Conservation (phyloP, 2,888 invertebrate species). For the Orchesellides sinensis region DNA sequence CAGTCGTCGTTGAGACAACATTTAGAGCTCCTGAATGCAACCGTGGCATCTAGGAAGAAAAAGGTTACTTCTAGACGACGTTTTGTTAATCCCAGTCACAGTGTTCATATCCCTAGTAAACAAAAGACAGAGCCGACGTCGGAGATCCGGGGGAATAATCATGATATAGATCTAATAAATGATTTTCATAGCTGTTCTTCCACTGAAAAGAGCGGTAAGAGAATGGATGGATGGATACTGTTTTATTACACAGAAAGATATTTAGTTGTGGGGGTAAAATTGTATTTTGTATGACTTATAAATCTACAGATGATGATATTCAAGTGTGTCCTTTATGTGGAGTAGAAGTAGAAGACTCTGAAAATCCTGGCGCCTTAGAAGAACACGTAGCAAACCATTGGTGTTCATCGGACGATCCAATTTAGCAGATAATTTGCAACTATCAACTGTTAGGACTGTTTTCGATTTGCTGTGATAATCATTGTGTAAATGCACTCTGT, state of each 20-base stretch:
- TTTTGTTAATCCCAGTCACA: slow-evolving; percentile 45
- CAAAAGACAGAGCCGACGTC: slow-evolving; percentile 49
- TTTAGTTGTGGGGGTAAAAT: no score
- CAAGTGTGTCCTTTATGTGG: slow-evolving; percentile 74
- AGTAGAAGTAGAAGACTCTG: slow-evolving; percentile 72
- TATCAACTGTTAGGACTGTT: slow-evolving; percentile 44
- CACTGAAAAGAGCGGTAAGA: slow-evolving; percentile 66
- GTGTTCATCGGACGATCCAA: slow-evolving; percentile 68
- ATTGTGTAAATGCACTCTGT: slow-evolving; percentile 57
- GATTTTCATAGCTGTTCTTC: slow-evolving; percentile 69
- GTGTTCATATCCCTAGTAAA: slow-evolving; percentile 58
- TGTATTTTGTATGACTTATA: background rate
- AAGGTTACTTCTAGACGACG: slow-evolving; percentile 39
- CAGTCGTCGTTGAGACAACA: slow-evolving; percentile 72
- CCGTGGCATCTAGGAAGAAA: slow-evolving; percentile 68
- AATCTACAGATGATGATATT: slow-evolving; percentile 68
- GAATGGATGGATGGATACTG: no score
- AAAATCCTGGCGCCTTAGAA: slow-evolving; percentile 72
- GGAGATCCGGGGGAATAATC: slow-evolving; percentile 49
- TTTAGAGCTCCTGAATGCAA: slow-evolving; percentile 70
- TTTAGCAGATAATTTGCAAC: slow-evolving; percentile 45
- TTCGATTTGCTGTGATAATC: slow-evolving; percentile 65
- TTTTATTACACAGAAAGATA: no score
- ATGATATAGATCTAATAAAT: slow-evolving; percentile 63
- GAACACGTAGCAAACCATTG: slow-evolving; percentile 74